Conservation (phyloP, 2,888 invertebrate genomes). For the Amiota communis region DNA sequence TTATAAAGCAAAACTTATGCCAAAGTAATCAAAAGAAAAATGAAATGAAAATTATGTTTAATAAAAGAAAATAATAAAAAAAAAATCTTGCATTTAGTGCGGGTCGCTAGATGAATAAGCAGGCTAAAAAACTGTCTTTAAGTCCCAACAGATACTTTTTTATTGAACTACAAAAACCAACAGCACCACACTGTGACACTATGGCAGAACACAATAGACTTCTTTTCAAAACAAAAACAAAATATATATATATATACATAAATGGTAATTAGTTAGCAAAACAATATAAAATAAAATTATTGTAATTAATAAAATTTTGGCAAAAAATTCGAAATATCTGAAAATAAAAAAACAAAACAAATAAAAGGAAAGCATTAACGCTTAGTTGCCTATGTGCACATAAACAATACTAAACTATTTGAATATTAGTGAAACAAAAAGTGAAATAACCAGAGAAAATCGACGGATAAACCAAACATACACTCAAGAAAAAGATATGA, state of each 20-base stretch:
- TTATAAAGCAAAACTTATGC: no score
- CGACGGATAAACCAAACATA: conserved; percentile 12
- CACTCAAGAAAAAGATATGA: not conserved
- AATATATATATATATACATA: no score
- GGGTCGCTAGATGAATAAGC: not conserved
- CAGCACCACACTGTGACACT: conserved; percentile 5
- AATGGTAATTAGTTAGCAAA: conserved; percentile 24
- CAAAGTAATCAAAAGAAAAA: not conserved
- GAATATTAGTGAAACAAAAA: no score
- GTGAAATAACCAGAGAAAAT: no score
- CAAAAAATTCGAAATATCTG: conserved; percentile 7
- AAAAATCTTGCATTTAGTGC: conserved; percentile 16
- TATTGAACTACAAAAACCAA: conserved; percentile 6
- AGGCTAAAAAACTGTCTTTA: no score
- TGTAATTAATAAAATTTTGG: conserved; percentile 2
- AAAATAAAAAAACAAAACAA: conserved; percentile 46
- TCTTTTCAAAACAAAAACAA: conserved; percentile 19
- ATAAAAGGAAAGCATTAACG: conserved; percentile 58
- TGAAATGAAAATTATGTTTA: not conserved
- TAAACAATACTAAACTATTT: conserved; percentile 36
- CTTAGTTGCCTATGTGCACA: conserved; percentile 63
- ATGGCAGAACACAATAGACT: conserved; percentile 20
- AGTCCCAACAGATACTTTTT: not conserved
- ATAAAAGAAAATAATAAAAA: not conserved
- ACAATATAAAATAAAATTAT: not conserved